Evolutionary conservation across 2,888 invertebrate species (phyloP).

Genomic region (Andrena camellia): DNA sequence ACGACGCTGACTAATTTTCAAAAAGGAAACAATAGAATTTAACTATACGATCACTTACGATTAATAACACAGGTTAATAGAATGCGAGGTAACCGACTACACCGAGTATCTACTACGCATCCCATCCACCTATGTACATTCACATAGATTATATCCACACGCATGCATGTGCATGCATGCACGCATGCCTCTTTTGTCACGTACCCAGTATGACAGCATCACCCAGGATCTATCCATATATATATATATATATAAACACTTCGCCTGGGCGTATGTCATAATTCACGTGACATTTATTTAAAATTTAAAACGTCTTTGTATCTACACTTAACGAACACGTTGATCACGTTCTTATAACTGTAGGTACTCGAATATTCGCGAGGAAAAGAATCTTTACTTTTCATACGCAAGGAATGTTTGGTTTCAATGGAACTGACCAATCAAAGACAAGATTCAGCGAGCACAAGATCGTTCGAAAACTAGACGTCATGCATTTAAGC

Average conservation of each 20-base stretch:
- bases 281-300: too few species aligned
- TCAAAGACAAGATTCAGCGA: neutral
- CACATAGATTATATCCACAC: neutral
- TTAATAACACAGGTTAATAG: conserved; percentile 2
- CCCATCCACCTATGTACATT: neutral
- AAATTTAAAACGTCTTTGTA: too few species aligned
- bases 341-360: too few species aligned
- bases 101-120: neutral
- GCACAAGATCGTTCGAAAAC: conserved; percentile 22
- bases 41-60: neutral
- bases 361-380: too few species aligned
- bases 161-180: neutral
- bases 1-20: neutral
- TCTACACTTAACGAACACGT: too few species aligned
- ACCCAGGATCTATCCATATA: too few species aligned
- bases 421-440: conserved; percentile 27
- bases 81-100: neutral
- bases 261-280: too few species aligned
- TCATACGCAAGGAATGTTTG: neutral
- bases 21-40: neutral
- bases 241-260: too few species aligned
- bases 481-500: neutral
- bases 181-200: neutral
- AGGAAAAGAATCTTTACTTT: too few species aligned
- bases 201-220: too few species aligned